Evolutionary conservation across 2,888 invertebrate species (phyloP).

Genomic region (Galerucella calmariensis): DNA sequence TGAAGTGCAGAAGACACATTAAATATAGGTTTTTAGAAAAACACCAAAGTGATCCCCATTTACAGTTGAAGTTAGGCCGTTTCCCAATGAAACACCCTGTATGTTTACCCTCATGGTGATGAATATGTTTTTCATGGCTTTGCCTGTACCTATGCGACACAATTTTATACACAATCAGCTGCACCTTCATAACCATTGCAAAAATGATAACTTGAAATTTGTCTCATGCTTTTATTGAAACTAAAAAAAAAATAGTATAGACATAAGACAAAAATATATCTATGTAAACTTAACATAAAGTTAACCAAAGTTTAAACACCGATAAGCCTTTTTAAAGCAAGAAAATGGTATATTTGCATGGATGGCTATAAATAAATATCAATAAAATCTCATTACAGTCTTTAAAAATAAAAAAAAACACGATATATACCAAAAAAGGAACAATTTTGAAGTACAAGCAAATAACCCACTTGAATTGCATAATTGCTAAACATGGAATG

Average conservation of each 20-base stretch:
- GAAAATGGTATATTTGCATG: conserved; percentile 3
- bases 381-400: conserved; percentile 29
- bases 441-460: conserved; percentile 16
- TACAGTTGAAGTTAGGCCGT: no score
- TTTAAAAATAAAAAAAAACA: conserved; percentile 12
- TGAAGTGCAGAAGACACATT: no score
- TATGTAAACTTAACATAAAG: conserved; percentile 29
- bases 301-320: conserved; percentile 8
- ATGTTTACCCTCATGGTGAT: not conserved
- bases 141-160: not conserved
- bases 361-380: conserved; percentile 23
- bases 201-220: not conserved
- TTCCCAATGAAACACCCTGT: no score
- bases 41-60: no score
- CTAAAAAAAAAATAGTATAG: conserved; percentile 17
- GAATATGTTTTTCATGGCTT: not conserved
- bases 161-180: not conserved
- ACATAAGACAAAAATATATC: conserved; percentile 17
- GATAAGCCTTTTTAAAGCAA: conserved; percentile 23
- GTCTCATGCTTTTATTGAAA: conserved; percentile 19
- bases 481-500: conserved; percentile 29
- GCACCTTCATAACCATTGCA: not conserved
- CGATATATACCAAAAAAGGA: not conserved
- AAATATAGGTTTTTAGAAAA: no score
- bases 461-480: conserved; percentile 12